Conservation (phyloP, 1,140 invertebrate species). For the Euwallacea fornicatus region DNA sequence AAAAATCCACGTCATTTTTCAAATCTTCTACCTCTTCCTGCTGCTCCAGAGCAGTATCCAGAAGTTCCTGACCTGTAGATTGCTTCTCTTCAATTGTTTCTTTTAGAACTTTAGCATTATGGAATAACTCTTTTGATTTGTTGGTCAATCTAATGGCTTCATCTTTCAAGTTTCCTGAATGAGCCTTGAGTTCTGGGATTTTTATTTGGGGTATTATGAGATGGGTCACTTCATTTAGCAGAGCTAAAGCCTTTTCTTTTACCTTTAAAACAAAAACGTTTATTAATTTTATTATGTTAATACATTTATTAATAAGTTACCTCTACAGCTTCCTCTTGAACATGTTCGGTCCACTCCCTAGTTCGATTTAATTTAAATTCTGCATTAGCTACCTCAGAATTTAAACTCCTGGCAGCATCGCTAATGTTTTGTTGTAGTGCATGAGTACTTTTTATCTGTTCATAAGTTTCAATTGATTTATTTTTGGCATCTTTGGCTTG, state of each 20-base stretch:
- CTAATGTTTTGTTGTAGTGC: constrained; percentile 53
- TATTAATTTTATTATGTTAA: constrained; percentile 59
- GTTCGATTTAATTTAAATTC: constrained; percentile 70
- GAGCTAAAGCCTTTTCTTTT: constrained; percentile 76
- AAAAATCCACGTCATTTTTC: constrained; percentile 67
- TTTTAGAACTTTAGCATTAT: constrained; percentile 57
- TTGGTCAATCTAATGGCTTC: constrained; percentile 53
- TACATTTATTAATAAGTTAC: constrained; percentile 23
- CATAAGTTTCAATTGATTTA: constrained; percentile 77
- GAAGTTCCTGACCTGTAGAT: constrained; percentile 51
- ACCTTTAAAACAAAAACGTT: constrained; percentile 57
- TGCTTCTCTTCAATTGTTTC: constrained; percentile 54
- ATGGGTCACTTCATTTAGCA: constrained; percentile 75
- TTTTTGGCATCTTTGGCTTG: constrained; percentile 81
- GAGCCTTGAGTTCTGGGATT: constrained; percentile 65
- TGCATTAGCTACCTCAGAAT: constrained; percentile 60
- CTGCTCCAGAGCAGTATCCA: constrained; percentile 60
- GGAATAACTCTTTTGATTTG: constrained; percentile 53
- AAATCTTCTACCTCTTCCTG: constrained; percentile 68
- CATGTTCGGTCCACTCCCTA: constrained; percentile 68
- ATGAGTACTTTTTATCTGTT: constrained; percentile 74
- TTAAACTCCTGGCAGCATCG: constrained; percentile 65
- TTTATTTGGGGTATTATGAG: constrained; percentile 76
- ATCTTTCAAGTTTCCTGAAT: constrained; percentile 64
- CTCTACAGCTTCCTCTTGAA: constrained; percentile 47